Percentiles rank a stretch among this genome's conserved stretches.
Evolutionary conservation across 2,888 invertebrate species (phyloP).

Genomic region (Coleophora deauratella): DNA sequence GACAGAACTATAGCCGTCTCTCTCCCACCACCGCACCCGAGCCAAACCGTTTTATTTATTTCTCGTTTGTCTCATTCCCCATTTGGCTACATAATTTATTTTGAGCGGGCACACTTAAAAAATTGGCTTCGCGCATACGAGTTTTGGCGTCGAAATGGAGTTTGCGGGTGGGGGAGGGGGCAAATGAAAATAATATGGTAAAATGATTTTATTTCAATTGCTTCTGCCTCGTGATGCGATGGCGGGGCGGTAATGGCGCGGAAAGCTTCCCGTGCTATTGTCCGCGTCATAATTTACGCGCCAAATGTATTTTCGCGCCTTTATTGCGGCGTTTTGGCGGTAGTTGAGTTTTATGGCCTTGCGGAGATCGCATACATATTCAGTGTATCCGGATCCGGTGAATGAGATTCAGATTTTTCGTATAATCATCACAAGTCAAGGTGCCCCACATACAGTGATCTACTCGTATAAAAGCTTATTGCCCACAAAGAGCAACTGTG

Average conservation of each 20-base stretch:
- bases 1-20: slow-evolving; percentile 32
- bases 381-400: slow-evolving; percentile 23
- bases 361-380: slow-evolving; percentile 47
- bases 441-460: too few relatives aligned
- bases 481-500: too few relatives aligned
- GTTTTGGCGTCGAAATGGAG: slow-evolving; percentile 58
- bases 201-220: slow-evolving; percentile 69
- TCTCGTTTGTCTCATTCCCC: slow-evolving; percentile 33
- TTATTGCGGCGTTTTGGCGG: slow-evolving; percentile 43
- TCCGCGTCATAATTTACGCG: slow-evolving; percentile 56
- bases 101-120: slow-evolving; percentile 69
- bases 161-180: slow-evolving; percentile 42
- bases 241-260: slow-evolving; percentile 57
- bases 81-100: slow-evolving; percentile 70
- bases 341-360: slow-evolving; percentile 49
- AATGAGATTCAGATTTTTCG: too few relatives aligned
- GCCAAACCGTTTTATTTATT: slow-evolving; percentile 63
- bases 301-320: slow-evolving; percentile 47
- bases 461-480: too few relatives aligned
- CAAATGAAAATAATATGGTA: slow-evolving; percentile 68
- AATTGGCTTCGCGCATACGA: slow-evolving; percentile 59
- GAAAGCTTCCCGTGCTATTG: slow-evolving; percentile 47
- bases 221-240: slow-evolving; percentile 38
- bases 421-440: too few relatives aligned
- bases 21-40: slow-evolving; percentile 39